Base-by-base conservation (phyloP, 2,888 invertebrate species). In the Pachliopta kotzebuea region DNA sequence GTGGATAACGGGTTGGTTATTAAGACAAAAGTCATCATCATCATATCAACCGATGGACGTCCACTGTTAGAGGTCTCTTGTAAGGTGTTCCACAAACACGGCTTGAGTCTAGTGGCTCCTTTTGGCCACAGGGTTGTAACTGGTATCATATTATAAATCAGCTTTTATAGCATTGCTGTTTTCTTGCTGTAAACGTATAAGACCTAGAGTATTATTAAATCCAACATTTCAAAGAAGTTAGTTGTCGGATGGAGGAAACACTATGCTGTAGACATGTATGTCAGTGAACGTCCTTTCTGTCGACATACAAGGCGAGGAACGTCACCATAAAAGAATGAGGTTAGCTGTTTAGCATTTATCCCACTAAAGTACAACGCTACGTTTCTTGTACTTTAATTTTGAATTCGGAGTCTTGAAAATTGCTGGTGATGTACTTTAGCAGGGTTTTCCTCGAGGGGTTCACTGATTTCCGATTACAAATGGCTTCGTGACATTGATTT, bases 391-490 rank as follows among this genome's bases (percentile, higher is more conserved):
- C 26, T 57, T 58, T 52, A 54, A 58, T 57, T 42, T 24, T 29
- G 2, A 45, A 42, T 56, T 61, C 53, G 42, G 29, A 53, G 56
- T 57, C 45, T 23, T 29, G 21, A 31, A 50, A 17, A 56, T 42
- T 64, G 20, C 26, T 37, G 52, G 45, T 26, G 56, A 53, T n/a
- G 58, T 54, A 24, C 26, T 21, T 63, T 14, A 31, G n/a, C 23
- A 8, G 21, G 8, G 9, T 50, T 63, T 54, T 21, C n/a, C 49
- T 45, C 23, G 18, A 52, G 37, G 20, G 37, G 18, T 29, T 45
- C 50, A 31, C 65, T 59, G 64, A 68, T 62, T 68, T 65, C 65
- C 67, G 64, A 66, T 69, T 67, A 70, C 59, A 69, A 70, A 71
- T 65, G 65, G 60, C 67, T 68, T 64, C 65, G 57, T 56, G 60